These are phyloP conservation scores for Lepidocolaptes lacrymiger DNA, from an alignment of 2,797 vertebrate genomes.

Conservation along the genomic window DNA sequence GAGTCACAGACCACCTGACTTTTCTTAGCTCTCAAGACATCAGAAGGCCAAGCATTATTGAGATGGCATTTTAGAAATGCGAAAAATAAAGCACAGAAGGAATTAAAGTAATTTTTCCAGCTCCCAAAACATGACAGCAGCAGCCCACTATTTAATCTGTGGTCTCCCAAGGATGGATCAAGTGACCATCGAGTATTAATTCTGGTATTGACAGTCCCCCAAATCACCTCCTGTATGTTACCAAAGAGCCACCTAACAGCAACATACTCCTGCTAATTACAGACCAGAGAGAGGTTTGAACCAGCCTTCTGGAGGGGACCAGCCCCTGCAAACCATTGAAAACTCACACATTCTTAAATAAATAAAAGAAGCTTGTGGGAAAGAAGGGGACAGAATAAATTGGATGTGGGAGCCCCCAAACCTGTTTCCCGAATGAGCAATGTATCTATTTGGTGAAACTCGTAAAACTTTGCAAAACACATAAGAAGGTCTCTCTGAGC, in stretches of 20 bases:
- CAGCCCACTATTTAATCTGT: background rate
- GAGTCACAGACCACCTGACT: background rate
- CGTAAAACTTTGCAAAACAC: constrained; percentile 53
- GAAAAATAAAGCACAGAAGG: background rate
- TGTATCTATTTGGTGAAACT: constrained; percentile 53
- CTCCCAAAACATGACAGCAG: background rate
- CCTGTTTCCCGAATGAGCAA: constrained; percentile 40
- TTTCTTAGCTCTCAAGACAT: background rate
- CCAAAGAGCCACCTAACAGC: constrained; percentile 47
- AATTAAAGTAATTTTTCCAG: background rate
- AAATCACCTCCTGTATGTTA: constrained; percentile 7
- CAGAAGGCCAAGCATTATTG: background rate
- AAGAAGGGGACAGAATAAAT: constrained; percentile 54
- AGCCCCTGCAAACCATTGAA: background rate
- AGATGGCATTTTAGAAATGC: background rate
- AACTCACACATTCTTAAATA: constrained; percentile 28
- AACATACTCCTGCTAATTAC: constrained; percentile 37
- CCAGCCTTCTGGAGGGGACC: background rate
- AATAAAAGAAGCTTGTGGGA: constrained; percentile 53
- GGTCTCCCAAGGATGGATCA: background rate
- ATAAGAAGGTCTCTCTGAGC: constrained; percentile 45
- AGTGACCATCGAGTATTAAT: background rate
- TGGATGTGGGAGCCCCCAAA: constrained; percentile 60
- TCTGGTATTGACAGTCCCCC: background rate
- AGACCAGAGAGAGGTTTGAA: constrained; percentile 2